Evolutionary conservation across 2,113 vertebrate species (phyloP).

Genomic region (Sporophila hypoxantha): DNA sequence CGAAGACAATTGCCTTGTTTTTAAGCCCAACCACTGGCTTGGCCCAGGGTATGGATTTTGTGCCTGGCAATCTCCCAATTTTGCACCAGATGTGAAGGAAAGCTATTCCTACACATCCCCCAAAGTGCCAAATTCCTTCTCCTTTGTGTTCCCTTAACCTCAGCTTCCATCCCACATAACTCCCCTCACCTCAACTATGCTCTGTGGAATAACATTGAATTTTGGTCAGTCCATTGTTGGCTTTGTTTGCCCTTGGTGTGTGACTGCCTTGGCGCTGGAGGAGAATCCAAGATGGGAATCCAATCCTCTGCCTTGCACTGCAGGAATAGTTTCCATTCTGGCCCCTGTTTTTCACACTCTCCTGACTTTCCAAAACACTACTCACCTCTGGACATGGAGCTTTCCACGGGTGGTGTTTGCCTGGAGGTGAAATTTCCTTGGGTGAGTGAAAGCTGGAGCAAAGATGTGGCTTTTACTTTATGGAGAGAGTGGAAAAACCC

Average conservation of each 20-base stretch:
- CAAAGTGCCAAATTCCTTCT: conserved; percentile 44
- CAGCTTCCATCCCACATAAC: conserved; percentile 33
- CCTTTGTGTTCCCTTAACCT: conserved; percentile 52
- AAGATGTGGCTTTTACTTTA: background rate
- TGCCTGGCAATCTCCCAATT: conserved; percentile 39
- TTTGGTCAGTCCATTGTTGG: conserved; percentile 32
- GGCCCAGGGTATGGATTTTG: conserved; percentile 2
- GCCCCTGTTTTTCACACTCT: conserved; percentile 20
- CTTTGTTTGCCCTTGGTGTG: conserved; percentile 24
- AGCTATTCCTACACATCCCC: conserved; percentile 23
- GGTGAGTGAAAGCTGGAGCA: background rate
- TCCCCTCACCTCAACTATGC: conserved; percentile 61
- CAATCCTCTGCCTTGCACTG: background rate
- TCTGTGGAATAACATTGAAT: conserved; percentile 21
- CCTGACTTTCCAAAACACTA: conserved; percentile 52
- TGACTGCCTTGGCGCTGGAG: background rate
- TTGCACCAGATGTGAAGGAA: conserved; percentile 29
- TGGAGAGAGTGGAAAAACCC: background rate
- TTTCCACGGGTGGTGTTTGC: conserved; percentile 28
- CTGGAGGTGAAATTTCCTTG: conserved; percentile 16
- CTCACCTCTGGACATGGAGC: conserved; percentile 27
- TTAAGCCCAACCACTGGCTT: conserved; percentile 28
- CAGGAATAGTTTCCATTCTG: conserved; percentile 46
- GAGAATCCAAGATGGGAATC: conserved; percentile 14
- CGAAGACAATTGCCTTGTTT: conserved; percentile 51